Conservation (phyloP, 2,888 invertebrate genomes). For the Chouioia cunea region DNA sequence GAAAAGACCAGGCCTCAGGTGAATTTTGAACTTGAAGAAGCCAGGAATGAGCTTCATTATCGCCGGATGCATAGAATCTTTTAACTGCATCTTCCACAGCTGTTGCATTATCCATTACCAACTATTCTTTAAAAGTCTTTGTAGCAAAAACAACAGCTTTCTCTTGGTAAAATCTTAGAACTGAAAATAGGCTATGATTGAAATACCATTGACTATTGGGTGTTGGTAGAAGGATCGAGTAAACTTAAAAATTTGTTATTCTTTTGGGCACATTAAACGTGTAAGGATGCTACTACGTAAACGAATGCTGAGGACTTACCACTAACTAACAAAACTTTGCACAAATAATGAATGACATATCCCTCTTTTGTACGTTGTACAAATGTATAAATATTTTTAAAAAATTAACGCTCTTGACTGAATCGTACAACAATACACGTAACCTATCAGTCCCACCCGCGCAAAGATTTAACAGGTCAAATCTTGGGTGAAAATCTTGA, state of each 20-base stretch:
- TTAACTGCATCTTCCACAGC: slow-evolving; percentile 68
- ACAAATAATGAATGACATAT: slow-evolving; percentile 8
- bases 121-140: slow-evolving; percentile 17
- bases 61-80: slow-evolving; percentile 74
- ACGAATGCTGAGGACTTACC: not conserved
- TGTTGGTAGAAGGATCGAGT: no score
- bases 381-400: slow-evolving; percentile 15
- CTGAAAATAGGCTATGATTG: slow-evolving; percentile 23
- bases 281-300: not conserved
- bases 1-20: slow-evolving; percentile 91
- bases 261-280: no score
- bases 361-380: not conserved
- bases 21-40: slow-evolving; percentile 87
- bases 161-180: not conserved
- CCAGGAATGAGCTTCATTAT: slow-evolving; percentile 87
- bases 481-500: slow-evolving; percentile 8
- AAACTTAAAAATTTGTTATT: no score
- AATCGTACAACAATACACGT: not conserved
- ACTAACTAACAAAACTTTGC: slow-evolving; percentile 8
- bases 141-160: slow-evolving; percentile 14
- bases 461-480: slow-evolving; percentile 10
- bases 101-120: slow-evolving; percentile 47
- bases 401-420: not conserved
- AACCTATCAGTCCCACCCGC: slow-evolving; percentile 13
- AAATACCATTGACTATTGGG: no score